These are phyloP conservation scores for Herminia tarsipennalis DNA, from an alignment of 2,888 invertebrate species.

Conservation along the genomic window DNA sequence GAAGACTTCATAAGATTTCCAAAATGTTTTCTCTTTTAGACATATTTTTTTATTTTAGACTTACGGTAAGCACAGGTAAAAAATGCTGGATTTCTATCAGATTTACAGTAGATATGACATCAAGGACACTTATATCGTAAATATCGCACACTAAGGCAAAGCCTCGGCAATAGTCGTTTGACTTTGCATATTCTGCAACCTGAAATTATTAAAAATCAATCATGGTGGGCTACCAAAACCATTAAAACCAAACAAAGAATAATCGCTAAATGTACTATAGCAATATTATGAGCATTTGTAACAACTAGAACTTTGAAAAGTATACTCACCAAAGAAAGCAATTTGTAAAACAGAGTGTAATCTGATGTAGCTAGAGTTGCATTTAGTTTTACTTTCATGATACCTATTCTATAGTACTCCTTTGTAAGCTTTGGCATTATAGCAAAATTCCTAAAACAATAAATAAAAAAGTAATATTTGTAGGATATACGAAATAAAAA, in stretches of 20 bases:
- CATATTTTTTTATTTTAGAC: background rate
- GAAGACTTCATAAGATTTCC: background rate
- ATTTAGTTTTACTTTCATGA: conserved; percentile 1
- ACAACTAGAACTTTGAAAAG: background rate
- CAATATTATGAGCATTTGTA: background rate
- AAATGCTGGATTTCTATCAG: conserved; percentile 2
- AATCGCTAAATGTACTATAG: no score
- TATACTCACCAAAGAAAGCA: background rate
- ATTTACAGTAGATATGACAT: background rate
- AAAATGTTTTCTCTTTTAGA: no score
- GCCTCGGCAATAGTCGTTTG: background rate
- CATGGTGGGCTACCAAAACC: no score
- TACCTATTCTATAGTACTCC: background rate
- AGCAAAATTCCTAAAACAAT: no score
- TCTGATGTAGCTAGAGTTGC: background rate
- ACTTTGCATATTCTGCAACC: conserved; percentile 1
- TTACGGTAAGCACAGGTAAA: background rate
- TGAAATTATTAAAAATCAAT: conserved; percentile 1
- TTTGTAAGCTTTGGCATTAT: conserved; percentile 4
- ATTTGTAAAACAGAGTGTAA: background rate
- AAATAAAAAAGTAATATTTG: no score
- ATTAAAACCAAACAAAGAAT: no score
- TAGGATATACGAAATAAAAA: no score
- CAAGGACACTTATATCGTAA: background rate
- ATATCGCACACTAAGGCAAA: background rate